Percentiles rank a stretch among this genome's conserved stretches.
These are phyloP conservation scores for Calliphora vicina DNA, from an alignment of 1,140 invertebrate species.

Conservation along the genomic window DNA sequence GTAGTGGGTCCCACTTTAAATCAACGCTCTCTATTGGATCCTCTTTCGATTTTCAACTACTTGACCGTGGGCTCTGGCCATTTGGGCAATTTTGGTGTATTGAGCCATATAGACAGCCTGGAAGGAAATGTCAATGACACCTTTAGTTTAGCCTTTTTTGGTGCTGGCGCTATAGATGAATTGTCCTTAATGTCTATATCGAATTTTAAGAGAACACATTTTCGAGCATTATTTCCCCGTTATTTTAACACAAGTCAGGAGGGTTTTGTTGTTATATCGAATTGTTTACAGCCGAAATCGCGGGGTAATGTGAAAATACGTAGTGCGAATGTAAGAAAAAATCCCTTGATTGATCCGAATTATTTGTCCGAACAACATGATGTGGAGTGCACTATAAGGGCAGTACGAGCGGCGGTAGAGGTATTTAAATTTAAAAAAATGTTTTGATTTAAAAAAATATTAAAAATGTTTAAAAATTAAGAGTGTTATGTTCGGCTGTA, in stretches of 20 bases:
- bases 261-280: slow-evolving; percentile 73
- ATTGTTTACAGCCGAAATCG: slow-evolving; percentile 73
- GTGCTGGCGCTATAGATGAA: slow-evolving; percentile 73
- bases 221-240: slow-evolving; percentile 72
- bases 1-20: slow-evolving; percentile 70
- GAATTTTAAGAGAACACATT: slow-evolving; percentile 71
- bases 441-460: too few relatives aligned
- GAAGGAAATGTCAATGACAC: slow-evolving; percentile 44
- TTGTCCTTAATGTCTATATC: slow-evolving; percentile 70
- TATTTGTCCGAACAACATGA: slow-evolving; percentile 72
- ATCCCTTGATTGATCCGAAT: slow-evolving; percentile 78
- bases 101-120: slow-evolving; percentile 65
- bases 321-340: slow-evolving; percentile 66
- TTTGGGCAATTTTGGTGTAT: slow-evolving; percentile 69
- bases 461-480: too few relatives aligned
- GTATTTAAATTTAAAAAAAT: slow-evolving; percentile 4
- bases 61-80: slow-evolving; percentile 68
- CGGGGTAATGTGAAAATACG: slow-evolving; percentile 70
- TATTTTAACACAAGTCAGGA: slow-evolving; percentile 70
- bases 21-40: slow-evolving; percentile 67
- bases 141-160: slow-evolving; percentile 71
- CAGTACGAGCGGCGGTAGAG: slow-evolving; percentile 68
- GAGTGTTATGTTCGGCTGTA: too few relatives aligned
- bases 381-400: slow-evolving; percentile 70
- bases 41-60: slow-evolving; percentile 69